These are phyloP conservation scores for Pseudeuparius sepicola DNA, from an alignment of 2,888 invertebrate genomes.

Conservation along the genomic window DNA sequence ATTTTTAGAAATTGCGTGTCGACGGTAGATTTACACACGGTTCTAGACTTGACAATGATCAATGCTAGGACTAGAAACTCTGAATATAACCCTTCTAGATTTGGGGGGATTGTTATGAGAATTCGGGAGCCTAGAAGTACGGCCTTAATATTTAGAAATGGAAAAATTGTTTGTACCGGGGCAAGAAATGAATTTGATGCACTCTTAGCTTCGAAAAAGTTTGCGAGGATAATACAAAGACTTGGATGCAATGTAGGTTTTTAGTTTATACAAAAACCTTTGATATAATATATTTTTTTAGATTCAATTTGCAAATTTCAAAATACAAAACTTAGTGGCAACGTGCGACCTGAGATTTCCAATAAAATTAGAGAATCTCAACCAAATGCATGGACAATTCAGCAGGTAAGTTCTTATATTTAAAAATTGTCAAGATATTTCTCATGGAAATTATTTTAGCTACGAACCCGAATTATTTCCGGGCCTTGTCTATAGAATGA, in stretches of 20 bases:
- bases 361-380: slow-evolving; percentile 60
- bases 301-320: slow-evolving; percentile 70
- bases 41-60: slow-evolving; percentile 61
- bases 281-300: slow-evolving; percentile 35
- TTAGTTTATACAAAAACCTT: not conserved
- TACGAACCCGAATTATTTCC: slow-evolving; percentile 99
- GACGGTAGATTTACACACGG: slow-evolving; percentile 64
- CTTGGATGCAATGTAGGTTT: slow-evolving; percentile 52
- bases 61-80: slow-evolving; percentile 73
- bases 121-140: slow-evolving; percentile 69
- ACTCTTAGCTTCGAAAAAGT: slow-evolving; percentile 67
- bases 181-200: slow-evolving; percentile 69
- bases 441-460: slow-evolving; percentile 37
- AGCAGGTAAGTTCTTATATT: slow-evolving; percentile 31
- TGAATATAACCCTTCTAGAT: slow-evolving; percentile 73
- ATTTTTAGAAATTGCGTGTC: slow-evolving; percentile 58
- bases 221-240: slow-evolving; percentile 74
- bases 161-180: slow-evolving; percentile 76
- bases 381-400: slow-evolving; percentile 64
- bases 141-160: slow-evolving; percentile 67
- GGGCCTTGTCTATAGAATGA: slow-evolving; percentile 96
- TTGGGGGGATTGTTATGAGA: slow-evolving; percentile 76
- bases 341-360: slow-evolving; percentile 68
- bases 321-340: slow-evolving; percentile 68
- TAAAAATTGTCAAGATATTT: slow-evolving; percentile 8